Evolutionary conservation across 2,113 vertebrate species (phyloP), one percentile per base, ranked within the genome.

Genomic region (Caranx ignobilis): DNA sequence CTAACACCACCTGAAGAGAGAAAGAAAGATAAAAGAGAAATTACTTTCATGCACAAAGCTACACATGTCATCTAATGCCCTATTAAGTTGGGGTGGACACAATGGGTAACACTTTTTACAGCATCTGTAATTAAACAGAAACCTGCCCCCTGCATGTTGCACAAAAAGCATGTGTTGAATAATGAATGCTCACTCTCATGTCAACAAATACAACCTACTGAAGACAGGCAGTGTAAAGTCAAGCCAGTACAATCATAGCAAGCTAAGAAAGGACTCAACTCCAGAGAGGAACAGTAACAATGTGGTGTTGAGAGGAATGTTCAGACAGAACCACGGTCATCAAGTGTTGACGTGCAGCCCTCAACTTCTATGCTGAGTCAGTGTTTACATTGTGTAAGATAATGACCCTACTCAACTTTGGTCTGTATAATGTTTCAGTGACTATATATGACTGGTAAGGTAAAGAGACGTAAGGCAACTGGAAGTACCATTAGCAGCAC

Each of bases 1-100:
- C 98, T 87, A 99, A 95, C 90, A 99, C 98, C 91, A 99, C 98
- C 98, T 99, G 93, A 15, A 93, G 91, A 95, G 71, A 94, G 61
- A 84, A 45, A 75, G 8, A 86, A 15, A 88, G 55, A 59, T 3
- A 21, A 39, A 81, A 75, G 16, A 80, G 16, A 75, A 50, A 87
- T 77, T 63, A 82, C 11, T 77, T 75, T 67, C 32, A 71, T 67
- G 69, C 56, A 79, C 2, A 35, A 10, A 71, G n/a, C 5, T 0
- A 31, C 52, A 76, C 69, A 56, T 11, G 26, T 35, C 32, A 59
- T 54, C 39, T 41, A 41, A 41, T 2, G 4, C 63, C 77, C 45
- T 37, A 64, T 67, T 85, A 52, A 81, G 67, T 39, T 48, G 19
- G 57, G 52, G 45, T 62, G 41, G 43, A 77, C 21, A 84, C 55